Conservation (phyloP, 2,888 invertebrate species). For the Mythimna loreyi region DNA sequence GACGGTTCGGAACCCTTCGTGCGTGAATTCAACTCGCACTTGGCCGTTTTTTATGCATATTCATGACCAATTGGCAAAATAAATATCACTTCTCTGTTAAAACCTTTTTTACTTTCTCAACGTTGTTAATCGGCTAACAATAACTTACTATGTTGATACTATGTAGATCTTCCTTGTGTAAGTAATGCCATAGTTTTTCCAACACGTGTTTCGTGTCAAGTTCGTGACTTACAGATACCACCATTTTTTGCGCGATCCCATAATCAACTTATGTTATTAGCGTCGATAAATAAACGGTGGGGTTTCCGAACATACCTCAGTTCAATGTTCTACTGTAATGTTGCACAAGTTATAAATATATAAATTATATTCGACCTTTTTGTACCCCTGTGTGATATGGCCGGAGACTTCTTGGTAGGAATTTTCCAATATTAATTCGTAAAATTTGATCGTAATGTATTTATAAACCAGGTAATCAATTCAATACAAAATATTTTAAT, state of each 20-base stretch:
- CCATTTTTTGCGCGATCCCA: background rate
- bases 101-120: background rate
- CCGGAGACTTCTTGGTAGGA: background rate
- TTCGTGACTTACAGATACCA: background rate
- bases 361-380: background rate
- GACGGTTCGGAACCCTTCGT: no score
- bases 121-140: background rate
- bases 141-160: background rate
- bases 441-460: background rate
- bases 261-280: conserved; percentile 1
- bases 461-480: background rate
- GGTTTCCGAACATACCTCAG: background rate
- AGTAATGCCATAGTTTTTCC: background rate
- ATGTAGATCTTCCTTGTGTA: background rate
- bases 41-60: no score
- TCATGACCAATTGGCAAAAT: no score
- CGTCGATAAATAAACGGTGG: background rate
- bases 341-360: no score
- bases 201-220: background rate
- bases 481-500: no score
- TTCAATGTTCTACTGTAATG: no score
- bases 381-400: background rate
- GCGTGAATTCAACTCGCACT: no score
- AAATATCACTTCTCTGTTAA: no score
- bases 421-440: background rate